Base-by-base conservation (phyloP, 1,140 invertebrate species). In the Cepaea nemoralis region DNA sequence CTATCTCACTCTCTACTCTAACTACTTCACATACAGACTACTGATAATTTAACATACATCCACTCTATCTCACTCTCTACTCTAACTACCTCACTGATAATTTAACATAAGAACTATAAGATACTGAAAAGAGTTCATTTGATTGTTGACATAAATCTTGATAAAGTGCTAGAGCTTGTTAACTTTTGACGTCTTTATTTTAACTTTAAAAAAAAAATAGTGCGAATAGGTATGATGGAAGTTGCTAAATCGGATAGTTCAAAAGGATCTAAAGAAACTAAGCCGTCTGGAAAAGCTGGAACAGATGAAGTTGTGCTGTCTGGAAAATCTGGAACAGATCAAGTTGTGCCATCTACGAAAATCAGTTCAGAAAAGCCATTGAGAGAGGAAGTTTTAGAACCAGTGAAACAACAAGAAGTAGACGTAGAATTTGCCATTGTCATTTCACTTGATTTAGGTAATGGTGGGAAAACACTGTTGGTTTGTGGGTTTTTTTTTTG, bases 341-440 rank as follows among this genome's bases (percentile, higher is more conserved):
- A 31, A 63, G 22, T 59, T 12, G 24, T 1, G 59, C 27, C 59
- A 31, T 27, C n/a, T 3, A 31, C 5, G 27, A 63, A 63, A 63
- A 63, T 27, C 33, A 63, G 59, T 63, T 12, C n/a, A 24, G 12
- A 59, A 24, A 59, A 59, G 19, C 42, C 8, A 45, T 45, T 45
- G 42, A 45, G 19, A 45, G 42, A 45, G 19, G 69, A 50, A 75
- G 55, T 27, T n/a, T 19, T 24, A 50, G 42, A 1, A 48, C 45
- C 45, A 27, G 42, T 2, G 22, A 48, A 48, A 35, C 14, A 27
- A 50, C 14, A 27, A 50, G 31, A 45, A 48, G 42, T n/a, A 50
- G 45, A 75, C 22, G 73, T 75, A n/a, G 45, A 75, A 75, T 75
- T 75, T 31, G 55, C 48, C 55, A 45, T 75, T 50, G 31, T 27